phyloP scores from a whole-genome alignment of 2,888 invertebrate species.

The Petrophora chlorosata region DNA sequence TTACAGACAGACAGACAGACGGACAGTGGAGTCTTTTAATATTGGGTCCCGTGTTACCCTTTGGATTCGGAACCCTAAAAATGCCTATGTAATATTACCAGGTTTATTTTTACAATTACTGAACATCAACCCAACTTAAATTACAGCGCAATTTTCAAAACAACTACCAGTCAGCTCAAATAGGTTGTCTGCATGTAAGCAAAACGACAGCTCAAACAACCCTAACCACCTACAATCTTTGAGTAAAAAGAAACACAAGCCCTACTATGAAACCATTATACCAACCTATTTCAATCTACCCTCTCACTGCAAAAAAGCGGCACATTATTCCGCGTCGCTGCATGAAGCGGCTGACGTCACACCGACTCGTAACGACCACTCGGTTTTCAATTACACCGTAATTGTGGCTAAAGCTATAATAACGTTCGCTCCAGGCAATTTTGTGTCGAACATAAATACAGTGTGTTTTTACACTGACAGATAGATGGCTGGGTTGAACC shows the following conservation, averaged over 20 bases:
- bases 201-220: slow-evolving; percentile 1
- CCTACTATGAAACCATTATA: slow-evolving; percentile 15
- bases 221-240: slow-evolving; percentile 12
- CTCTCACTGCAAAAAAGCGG: slow-evolving; percentile 35
- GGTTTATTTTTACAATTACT: too few relatives aligned
- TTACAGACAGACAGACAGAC: too few relatives aligned
- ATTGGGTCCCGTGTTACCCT: too few relatives aligned
- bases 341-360: slow-evolving; percentile 53
- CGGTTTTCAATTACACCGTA: slow-evolving; percentile 79
- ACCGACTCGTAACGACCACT: slow-evolving; percentile 63
- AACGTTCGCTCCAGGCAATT: slow-evolving; percentile 66
- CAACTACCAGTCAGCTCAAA: neutral
- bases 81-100: too few relatives aligned
- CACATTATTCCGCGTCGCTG: slow-evolving; percentile 39
- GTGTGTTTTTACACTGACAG: slow-evolving; percentile 64
- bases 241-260: slow-evolving; percentile 9
- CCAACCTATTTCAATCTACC: slow-evolving; percentile 27
- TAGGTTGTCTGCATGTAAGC: neutral
- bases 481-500: slow-evolving; percentile 27
- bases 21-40: too few relatives aligned
- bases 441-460: slow-evolving; percentile 68
- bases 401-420: slow-evolving; percentile 72
- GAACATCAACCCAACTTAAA: too few relatives aligned
- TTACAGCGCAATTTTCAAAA: neutral
- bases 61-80: too few relatives aligned